These are phyloP conservation scores for Notodonta dromedarius DNA, from an alignment of 2,888 invertebrate genomes.

Conservation along the genomic window DNA sequence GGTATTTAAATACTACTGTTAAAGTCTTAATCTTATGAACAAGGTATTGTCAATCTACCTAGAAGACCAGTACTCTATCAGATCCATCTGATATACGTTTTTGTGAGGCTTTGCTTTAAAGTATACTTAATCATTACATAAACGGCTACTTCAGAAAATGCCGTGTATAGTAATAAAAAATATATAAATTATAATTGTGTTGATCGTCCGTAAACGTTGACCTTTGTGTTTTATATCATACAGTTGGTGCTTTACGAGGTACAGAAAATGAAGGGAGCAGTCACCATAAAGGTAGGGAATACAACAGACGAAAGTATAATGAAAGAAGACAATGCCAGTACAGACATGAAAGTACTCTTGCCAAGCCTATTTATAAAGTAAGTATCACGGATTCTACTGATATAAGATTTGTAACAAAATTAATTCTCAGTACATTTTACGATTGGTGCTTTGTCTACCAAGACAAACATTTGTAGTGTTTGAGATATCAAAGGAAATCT, in stretches of 20 bases:
- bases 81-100: neutral
- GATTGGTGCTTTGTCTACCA: too few species aligned
- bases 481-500: too few species aligned
- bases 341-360: too few species aligned
- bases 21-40: neutral
- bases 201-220: slow-evolving; percentile 34
- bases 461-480: too few species aligned
- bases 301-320: neutral
- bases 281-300: neutral
- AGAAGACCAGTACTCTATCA: neutral
- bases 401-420: too few species aligned
- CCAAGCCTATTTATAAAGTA: neutral
- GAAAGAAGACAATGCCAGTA: neutral
- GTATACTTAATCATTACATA: slow-evolving; percentile 2
- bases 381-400: too few species aligned
- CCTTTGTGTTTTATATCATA: slow-evolving; percentile 32
- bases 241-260: slow-evolving; percentile 36
- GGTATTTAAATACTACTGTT: neutral
- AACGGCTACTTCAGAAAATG: neutral
- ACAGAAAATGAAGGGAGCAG: slow-evolving; percentile 25
- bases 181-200: slow-evolving; percentile 33
- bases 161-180: slow-evolving; percentile 22
- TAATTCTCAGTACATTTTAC: too few species aligned
- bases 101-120: too few species aligned
- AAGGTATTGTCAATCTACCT: neutral